phyloP scores from a whole-genome alignment of 2,797 vertebrate species.

The Avahi laniger region DNA sequence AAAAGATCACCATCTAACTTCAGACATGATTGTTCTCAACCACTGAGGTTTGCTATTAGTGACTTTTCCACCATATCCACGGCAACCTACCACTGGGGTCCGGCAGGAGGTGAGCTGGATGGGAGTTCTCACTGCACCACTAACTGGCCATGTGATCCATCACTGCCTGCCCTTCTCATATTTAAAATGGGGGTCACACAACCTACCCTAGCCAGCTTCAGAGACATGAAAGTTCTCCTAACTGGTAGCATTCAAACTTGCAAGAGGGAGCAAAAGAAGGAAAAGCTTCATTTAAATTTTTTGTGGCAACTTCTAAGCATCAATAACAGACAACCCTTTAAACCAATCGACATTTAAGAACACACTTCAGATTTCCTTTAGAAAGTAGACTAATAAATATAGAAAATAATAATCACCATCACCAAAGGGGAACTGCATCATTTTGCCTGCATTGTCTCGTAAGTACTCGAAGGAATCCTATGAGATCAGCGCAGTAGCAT shows the following conservation, averaged over 20 bases:
- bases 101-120: neutral
- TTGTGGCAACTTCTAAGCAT: neutral
- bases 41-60: neutral
- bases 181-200: neutral
- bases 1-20: neutral
- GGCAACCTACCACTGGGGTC: too few species aligned
- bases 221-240: neutral
- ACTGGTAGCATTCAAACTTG: neutral
- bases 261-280: constrained; percentile 1
- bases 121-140: neutral
- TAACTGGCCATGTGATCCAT: neutral
- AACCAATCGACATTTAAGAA: neutral
- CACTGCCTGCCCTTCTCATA: neutral
- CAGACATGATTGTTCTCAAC: neutral
- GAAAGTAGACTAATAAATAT: neutral
- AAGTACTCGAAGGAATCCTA: neutral
- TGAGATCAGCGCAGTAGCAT: neutral
- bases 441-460: neutral
- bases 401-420: neutral
- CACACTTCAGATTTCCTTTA: neutral
- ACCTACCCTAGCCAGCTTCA: neutral
- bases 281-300: neutral
- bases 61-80: neutral
- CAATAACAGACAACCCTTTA: neutral
- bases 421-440: neutral